Base-by-base conservation (phyloP, 1,140 invertebrate species). In the Drosophila pandora region DNA sequence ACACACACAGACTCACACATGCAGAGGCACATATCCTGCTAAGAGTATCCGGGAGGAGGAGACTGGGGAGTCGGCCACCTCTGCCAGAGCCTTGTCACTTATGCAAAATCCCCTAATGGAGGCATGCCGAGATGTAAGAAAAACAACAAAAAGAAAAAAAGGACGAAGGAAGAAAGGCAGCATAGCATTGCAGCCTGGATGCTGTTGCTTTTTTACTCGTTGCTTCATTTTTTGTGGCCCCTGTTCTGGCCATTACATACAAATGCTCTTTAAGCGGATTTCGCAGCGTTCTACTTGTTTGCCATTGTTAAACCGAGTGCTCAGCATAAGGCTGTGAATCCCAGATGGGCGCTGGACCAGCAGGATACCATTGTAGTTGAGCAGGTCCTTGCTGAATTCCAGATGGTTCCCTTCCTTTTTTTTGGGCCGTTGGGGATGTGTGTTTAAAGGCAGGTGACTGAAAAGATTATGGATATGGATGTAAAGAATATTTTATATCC, bases 261-360 rank as follows among this genome's bases (percentile, higher is more conserved):
- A 87, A 87, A 88, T 88, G 83, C 83, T 87, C 82, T 87, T 87
- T 87, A 88, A 87, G 83, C 83, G 83, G 83, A 83, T 87, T 87
- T 83, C 65, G 79, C 56, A 65, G 71, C 79, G 71, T 77, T 87
- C 88, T 87, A 83, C 75, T 87, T 87, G 83, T 87, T 87, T 87
- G 83, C 83, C 82, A 88, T 87, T 87, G 82, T 87, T 82, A 88
- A 87, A 87, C 83, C 82, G 83, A 88, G 78, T 79, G 82, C 78
- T 87, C 78, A 82, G 78, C 82, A 85, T 75, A 81, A 59, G 83
- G 69, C 70, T 22, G 52, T n/a, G 43, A 64, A 47, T 67, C 72
- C 67, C 72, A 62, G 32, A 52, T 45, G 47, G 32, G 39, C n/a
- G 25, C 67, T 37, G 67, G 37, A 58, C 56, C 52, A 52, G 55